Conservation (phyloP, 2,888 invertebrate species). For the Stenurella melanura region DNA sequence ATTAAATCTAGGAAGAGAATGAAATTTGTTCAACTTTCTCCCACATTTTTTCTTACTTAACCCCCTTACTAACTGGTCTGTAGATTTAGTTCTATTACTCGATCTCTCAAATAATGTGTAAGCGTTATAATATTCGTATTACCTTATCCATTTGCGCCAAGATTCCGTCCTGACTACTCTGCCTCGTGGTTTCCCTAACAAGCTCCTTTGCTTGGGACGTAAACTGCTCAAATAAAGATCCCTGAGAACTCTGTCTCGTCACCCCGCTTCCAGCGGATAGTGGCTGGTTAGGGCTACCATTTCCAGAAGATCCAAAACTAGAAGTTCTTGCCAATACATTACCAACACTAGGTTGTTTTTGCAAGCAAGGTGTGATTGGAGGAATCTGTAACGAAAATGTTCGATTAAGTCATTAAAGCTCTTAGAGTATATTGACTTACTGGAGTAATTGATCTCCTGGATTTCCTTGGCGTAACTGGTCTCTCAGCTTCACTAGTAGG, state of each 20-base stretch:
- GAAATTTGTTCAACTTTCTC: too few relatives aligned
- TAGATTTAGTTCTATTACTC: background rate
- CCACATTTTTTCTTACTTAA: too few relatives aligned
- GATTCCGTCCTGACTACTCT: conserved; percentile 91
- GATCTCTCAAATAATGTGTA: background rate
- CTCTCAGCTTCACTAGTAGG: conserved; percentile 77
- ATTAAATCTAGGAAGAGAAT: too few relatives aligned
- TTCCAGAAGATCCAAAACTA: conserved; percentile 76
- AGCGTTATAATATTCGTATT: conserved; percentile 57
- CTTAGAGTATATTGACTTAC: conserved; percentile 65
- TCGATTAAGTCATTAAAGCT: background rate
- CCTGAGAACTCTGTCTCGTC: conserved; percentile 86
- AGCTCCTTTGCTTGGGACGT: conserved; percentile 92
- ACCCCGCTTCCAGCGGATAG: conserved; percentile 68
- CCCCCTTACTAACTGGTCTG: too few relatives aligned
- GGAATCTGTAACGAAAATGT: conserved; percentile 71
- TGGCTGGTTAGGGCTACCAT: conserved; percentile 69
- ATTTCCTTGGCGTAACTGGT: conserved; percentile 75
- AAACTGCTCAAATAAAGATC: conserved; percentile 90
- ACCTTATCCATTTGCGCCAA: conserved; percentile 94
- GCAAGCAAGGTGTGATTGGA: conserved; percentile 76
- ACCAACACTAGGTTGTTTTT: conserved; percentile 78
- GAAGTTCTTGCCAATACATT: conserved; percentile 79
- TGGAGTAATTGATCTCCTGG: conserved; percentile 71
- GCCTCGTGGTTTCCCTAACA: conserved; percentile 90